Evolutionary conservation across 2,888 invertebrate species (phyloP).

Genomic region (Paralinhomoeus sp.): DNA sequence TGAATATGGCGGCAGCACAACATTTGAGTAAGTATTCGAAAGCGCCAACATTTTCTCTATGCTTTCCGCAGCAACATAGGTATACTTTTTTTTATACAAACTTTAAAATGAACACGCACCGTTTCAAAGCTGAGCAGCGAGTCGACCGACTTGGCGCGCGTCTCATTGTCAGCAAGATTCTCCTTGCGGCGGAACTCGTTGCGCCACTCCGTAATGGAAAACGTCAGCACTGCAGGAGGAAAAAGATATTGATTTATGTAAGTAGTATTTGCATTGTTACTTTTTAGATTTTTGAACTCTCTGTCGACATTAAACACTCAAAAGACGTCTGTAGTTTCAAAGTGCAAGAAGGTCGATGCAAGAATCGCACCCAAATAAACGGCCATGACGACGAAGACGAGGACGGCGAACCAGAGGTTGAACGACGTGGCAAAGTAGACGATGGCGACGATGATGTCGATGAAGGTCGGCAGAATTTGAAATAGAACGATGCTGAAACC

Average conservation of each 20-base stretch:
- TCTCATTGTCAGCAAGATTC: slow-evolving; percentile 79
- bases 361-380: slow-evolving; percentile 56
- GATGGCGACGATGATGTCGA: slow-evolving; percentile 74
- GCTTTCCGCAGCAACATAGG: too few relatives aligned
- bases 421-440: slow-evolving; percentile 63
- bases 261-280: too few relatives aligned
- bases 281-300: too few relatives aligned
- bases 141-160: slow-evolving; percentile 61
- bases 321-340: too few relatives aligned
- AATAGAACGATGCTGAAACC: slow-evolving; percentile 22
- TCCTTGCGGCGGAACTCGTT: slow-evolving; percentile 77
- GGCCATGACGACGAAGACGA: slow-evolving; percentile 75
- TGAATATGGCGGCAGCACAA: too few relatives aligned
- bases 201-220: slow-evolving; percentile 85
- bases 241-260: too few relatives aligned
- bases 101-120: too few relatives aligned
- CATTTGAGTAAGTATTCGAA: too few relatives aligned
- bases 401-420: slow-evolving; percentile 78
- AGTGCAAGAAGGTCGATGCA: not conserved
- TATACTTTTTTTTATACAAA: too few relatives aligned
- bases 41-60: too few relatives aligned
- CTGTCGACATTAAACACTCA: too few relatives aligned
- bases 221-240: slow-evolving; percentile 45
- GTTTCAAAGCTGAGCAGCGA: slow-evolving; percentile 92
- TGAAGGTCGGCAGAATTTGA: slow-evolving; percentile 63